These are phyloP conservation scores for Ennomos erosarius DNA, from an alignment of 2,888 invertebrate genomes.

Conservation along the genomic window DNA sequence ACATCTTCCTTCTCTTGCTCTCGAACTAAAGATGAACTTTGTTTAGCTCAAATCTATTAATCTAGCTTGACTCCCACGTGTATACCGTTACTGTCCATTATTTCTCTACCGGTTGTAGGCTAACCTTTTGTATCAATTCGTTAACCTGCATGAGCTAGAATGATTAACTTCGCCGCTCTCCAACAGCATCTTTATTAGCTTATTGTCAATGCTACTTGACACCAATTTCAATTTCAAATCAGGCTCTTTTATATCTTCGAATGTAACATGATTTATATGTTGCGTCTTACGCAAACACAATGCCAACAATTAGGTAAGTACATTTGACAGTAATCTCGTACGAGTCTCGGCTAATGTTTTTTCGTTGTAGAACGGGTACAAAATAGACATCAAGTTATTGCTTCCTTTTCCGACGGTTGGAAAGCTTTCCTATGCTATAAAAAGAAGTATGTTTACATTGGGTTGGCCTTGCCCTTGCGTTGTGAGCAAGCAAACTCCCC, in stretches of 20 bases:
- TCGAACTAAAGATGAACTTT: constrained; percentile 9
- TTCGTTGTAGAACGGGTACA: constrained; percentile 17
- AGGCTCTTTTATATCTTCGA: no score
- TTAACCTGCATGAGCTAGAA: constrained; percentile 10
- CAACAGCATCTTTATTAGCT: neutral
- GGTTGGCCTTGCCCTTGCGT: constrained; percentile 31
- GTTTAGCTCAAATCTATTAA: constrained; percentile 19
- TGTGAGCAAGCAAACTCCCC: constrained; percentile 8
- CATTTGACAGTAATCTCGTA: neutral
- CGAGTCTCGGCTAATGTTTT: constrained; percentile 12
- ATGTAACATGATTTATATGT: no score
- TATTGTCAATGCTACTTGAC: no score
- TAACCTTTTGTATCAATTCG: constrained; percentile 27
- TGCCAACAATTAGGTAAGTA: neutral
- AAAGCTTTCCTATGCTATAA: constrained; percentile 19
- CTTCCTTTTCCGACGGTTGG: constrained; percentile 3
- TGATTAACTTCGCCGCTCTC: constrained; percentile 20
- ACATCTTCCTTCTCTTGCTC: constrained; percentile 1
- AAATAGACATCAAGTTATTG: constrained; percentile 19
- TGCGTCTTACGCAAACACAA: neutral
- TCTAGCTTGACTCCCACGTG: constrained; percentile 22
- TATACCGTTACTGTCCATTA: constrained; percentile 22
- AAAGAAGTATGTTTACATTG: constrained; percentile 30
- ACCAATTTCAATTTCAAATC: no score
- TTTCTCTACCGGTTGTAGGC: constrained; percentile 21